A percentile compares a stretch with the other conserved stretches of the same genome.
These are phyloP conservation scores for Acanthococcus lagerstroemiae DNA, from an alignment of 2,888 invertebrate species.

Conservation along the genomic window DNA sequence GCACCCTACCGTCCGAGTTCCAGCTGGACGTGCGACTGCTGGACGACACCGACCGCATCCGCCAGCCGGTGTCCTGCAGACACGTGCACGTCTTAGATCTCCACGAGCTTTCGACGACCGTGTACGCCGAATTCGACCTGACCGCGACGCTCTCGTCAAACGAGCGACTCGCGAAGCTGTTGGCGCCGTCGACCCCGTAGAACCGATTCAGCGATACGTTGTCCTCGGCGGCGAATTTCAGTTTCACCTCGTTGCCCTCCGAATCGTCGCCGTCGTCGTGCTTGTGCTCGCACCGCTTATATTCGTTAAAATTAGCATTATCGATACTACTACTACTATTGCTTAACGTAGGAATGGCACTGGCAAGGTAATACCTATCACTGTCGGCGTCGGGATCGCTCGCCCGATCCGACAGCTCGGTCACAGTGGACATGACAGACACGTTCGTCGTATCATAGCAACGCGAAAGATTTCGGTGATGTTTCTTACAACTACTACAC, in stretches of 20 bases:
- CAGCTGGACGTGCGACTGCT: slow-evolving; percentile 15
- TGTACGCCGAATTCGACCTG: slow-evolving; percentile 12
- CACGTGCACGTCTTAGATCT: slow-evolving; percentile 18
- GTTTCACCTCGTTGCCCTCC: background rate
- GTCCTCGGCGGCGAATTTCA: slow-evolving; percentile 10
- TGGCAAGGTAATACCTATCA: slow-evolving; percentile 3
- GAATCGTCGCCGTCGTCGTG: background rate
- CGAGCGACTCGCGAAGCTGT: slow-evolving; percentile 15
- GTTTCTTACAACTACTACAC: slow-evolving; percentile 10
- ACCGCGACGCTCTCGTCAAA: slow-evolving; percentile 17
- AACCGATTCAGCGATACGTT: slow-evolving; percentile 21
- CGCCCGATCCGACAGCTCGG: slow-evolving; percentile 18
- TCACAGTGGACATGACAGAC: slow-evolving; percentile 14
- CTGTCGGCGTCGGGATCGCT: slow-evolving; percentile 15
- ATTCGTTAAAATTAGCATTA: background rate
- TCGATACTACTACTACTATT: slow-evolving; percentile 11
- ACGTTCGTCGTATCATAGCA: slow-evolving; percentile 8
- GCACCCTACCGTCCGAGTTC: slow-evolving; percentile 37
- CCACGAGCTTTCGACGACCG: slow-evolving; percentile 17
- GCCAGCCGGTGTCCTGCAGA: slow-evolving; percentile 12
- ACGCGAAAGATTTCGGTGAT: slow-evolving; percentile 4
- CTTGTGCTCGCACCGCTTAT: background rate
- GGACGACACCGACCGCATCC: slow-evolving; percentile 21
- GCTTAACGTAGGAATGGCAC: slow-evolving; percentile 21
- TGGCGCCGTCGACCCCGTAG: background rate